phyloP scores from a whole-genome alignment of 2,797 vertebrate species.

The Botia almorhae region DNA sequence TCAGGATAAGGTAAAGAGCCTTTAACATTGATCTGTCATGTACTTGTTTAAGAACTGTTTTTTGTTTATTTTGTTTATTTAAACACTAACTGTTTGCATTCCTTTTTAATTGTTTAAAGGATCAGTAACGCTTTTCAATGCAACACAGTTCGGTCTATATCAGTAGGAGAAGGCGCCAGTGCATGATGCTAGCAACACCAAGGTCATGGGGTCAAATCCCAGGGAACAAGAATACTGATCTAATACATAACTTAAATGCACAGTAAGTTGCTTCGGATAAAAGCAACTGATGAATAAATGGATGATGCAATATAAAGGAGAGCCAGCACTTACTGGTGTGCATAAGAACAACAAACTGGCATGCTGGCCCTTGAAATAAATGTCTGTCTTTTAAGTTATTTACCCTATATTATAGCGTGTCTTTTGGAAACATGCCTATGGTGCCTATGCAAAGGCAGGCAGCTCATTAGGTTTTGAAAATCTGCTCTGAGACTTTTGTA shows the following conservation, averaged over 20 bases:
- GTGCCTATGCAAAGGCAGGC: background rate
- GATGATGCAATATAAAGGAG: background rate
- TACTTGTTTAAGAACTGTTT: too few species aligned
- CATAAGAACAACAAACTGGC: background rate
- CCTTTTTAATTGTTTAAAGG: too few species aligned
- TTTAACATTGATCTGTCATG: too few species aligned
- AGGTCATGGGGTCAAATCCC: slow-evolving; percentile 25
- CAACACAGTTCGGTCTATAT: background rate
- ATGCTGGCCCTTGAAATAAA: background rate
- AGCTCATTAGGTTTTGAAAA: slow-evolving; percentile 6
- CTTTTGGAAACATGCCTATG: background rate
- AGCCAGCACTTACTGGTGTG: background rate
- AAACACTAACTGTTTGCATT: too few species aligned
- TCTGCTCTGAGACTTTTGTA: slow-evolving; percentile 6
- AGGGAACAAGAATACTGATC: slow-evolving; percentile 7
- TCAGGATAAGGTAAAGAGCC: too few species aligned
- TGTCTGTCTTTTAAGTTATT: background rate
- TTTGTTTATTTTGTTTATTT: too few species aligned
- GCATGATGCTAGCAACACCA: too few species aligned
- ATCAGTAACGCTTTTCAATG: background rate
- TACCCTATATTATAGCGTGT: background rate
- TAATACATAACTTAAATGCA: slow-evolving; percentile 7
- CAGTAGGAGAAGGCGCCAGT: background rate
- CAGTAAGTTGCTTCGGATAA: slow-evolving; percentile 3
- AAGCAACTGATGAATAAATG: background rate